Percentiles rank a stretch among this genome's conserved stretches.
Evolutionary conservation across 2,113 vertebrate genomes (phyloP).

Genomic region (Calyptomena viridis): DNA sequence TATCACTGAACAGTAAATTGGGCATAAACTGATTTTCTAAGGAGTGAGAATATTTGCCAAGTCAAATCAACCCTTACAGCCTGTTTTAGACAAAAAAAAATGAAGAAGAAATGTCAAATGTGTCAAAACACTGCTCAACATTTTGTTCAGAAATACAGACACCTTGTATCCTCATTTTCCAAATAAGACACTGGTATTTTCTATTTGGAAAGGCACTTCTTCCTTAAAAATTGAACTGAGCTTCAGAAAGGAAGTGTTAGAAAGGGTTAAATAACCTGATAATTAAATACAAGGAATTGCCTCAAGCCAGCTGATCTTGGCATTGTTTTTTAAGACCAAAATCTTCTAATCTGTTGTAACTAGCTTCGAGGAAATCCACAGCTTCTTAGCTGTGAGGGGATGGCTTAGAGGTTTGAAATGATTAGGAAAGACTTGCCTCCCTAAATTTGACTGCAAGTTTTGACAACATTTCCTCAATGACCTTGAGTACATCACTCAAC

Average conservation of each 20-base stretch:
- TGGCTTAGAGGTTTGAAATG: neutral
- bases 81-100: neutral
- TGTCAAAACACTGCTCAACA: neutral
- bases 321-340: neutral
- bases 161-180: neutral
- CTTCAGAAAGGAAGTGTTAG: neutral
- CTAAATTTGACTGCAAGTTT: slow-evolving; percentile 10
- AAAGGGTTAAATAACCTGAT: neutral
- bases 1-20: neutral
- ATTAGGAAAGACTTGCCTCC: neutral
- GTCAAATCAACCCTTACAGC: neutral
- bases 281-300: neutral
- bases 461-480: neutral
- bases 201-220: neutral
- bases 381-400: neutral
- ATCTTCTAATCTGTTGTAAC: neutral
- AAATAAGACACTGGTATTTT: neutral
- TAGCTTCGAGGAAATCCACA: neutral
- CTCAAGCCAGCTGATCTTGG: neutral
- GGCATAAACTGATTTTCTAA: neutral
- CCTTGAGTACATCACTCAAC: neutral
- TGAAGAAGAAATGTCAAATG: neutral
- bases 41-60: neutral
- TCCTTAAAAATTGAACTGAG: neutral
- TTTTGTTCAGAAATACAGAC: neutral